Percentiles rank a stretch among this genome's conserved stretches.
These are phyloP conservation scores for Cryptomyrus ogoouensis DNA, from an alignment of 2,113 vertebrate species.

Conservation along the genomic window DNA sequence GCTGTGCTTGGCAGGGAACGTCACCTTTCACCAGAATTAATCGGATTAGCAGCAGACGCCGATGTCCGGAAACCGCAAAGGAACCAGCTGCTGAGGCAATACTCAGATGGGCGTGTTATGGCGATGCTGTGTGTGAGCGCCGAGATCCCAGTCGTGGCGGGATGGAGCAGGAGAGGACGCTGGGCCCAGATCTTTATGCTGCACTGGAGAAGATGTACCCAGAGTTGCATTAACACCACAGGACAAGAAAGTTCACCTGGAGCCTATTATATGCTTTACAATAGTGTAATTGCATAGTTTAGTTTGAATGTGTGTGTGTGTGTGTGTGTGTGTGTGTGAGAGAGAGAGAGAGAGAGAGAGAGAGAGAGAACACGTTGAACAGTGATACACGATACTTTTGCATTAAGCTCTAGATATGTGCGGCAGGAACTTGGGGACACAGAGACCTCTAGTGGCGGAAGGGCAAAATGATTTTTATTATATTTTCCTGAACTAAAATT, in stretches of 20 bases:
- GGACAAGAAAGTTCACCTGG: background rate
- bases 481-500: background rate
- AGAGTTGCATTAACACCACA: background rate
- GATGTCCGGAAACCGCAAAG: conserved; percentile 15
- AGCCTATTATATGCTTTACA: background rate
- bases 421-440: background rate
- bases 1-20: background rate
- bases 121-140: background rate
- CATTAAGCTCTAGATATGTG: background rate
- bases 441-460: background rate
- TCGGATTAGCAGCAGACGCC: conserved; percentile 31
- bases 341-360: background rate
- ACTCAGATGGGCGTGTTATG: background rate
- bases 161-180: background rate
- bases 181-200: background rate
- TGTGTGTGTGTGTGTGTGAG: background rate
- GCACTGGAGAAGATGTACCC: background rate
- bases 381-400: background rate
- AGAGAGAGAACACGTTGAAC: background rate
- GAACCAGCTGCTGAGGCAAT: background rate
- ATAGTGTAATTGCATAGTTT: background rate
- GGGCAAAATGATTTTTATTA: background rate
- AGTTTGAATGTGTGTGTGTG: background rate
- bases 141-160: background rate
- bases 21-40: conserved; percentile 25